Evolutionary conservation across 2,797 vertebrate species (phyloP).

Genomic region (Yasuhikotakia modesta): DNA sequence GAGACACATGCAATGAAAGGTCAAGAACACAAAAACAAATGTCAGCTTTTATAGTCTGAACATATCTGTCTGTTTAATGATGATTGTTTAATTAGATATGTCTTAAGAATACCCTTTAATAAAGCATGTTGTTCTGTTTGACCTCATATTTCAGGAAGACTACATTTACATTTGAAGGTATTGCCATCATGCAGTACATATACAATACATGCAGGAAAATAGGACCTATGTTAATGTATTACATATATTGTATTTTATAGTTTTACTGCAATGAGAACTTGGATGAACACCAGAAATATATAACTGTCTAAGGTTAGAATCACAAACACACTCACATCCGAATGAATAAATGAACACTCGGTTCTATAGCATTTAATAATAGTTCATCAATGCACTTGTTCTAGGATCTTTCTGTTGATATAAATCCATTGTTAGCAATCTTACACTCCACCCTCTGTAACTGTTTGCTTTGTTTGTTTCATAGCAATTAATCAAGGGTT

Average conservation of each 20-base stretch:
- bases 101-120: background rate
- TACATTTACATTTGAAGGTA: background rate
- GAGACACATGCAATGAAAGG: constrained; percentile 47
- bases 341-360: background rate
- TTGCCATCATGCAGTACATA: background rate
- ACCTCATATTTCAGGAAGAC: constrained; percentile 23
- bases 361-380: background rate
- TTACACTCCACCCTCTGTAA: constrained; percentile 6
- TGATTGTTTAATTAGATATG: constrained; percentile 26
- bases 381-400: background rate
- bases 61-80: constrained; percentile 19
- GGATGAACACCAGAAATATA: background rate
- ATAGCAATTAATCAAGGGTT: constrained; percentile 9
- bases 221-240: background rate
- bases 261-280: background rate
- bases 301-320: background rate
- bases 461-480: constrained; percentile 8
- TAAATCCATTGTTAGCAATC: background rate
- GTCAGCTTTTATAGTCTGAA: constrained; percentile 42
- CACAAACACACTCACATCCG: background rate
- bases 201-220: background rate
- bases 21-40: constrained; percentile 51
- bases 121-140: constrained; percentile 9
- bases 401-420: background rate
- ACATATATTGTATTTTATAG: background rate